Conservation (phyloP, 2,888 invertebrate species). For the Matsumyia berberina region DNA sequence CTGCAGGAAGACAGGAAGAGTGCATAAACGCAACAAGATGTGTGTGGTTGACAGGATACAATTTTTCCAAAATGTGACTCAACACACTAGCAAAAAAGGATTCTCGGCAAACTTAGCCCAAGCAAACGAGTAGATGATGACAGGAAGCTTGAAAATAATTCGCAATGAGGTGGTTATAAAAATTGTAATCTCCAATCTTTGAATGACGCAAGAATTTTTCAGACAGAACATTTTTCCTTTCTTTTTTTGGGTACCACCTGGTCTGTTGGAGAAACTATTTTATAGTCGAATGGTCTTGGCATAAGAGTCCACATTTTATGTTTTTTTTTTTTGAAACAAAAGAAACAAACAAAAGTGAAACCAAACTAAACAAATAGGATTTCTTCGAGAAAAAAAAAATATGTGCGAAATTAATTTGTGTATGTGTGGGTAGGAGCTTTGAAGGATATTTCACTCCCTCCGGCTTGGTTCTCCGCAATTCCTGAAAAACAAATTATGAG, state of each 20-base stretch:
- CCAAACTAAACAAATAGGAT: constrained; percentile 3
- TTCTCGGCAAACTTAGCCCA: no score
- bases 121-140: no score
- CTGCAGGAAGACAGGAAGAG: no score
- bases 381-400: not conserved
- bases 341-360: not conserved
- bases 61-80: no score
- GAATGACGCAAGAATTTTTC: not conserved
- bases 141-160: no score
- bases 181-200: no score
- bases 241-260: not conserved
- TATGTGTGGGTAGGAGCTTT: constrained; percentile 16
- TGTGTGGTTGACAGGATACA: no score
- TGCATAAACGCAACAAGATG: no score
- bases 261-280: not conserved
- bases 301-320: not conserved
- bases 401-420: constrained; percentile 19
- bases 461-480: constrained; percentile 6
- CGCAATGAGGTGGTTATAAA: no score
- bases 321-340: constrained; percentile 7
- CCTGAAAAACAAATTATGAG: constrained; percentile 28
- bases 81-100: no score
- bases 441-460: not conserved
- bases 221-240: not conserved
- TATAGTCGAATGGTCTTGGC: constrained; percentile 9